Evolutionary conservation across 2,113 vertebrate genomes (phyloP), one percentile per base, ranked within the genome.

Genomic region (Halcyon senegalensis): DNA sequence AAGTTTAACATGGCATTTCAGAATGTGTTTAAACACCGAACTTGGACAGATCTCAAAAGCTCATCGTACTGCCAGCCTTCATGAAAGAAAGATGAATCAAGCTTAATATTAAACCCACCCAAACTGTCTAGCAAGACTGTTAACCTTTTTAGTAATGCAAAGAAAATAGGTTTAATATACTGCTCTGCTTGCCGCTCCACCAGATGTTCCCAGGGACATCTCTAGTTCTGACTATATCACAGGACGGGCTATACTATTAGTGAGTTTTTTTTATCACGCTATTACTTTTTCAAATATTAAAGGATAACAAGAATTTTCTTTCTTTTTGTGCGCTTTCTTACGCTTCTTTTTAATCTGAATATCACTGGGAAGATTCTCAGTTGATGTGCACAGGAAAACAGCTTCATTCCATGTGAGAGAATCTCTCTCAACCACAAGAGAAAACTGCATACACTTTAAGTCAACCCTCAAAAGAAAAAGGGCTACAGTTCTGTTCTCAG

Each of bases 381-480:
- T 35, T 69, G 48, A 56, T 20, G 24, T 20, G 17, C n/a, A 18
- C 0, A 1, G 23, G 53, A 69, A 69, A 68, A 70, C 7, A 69
- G 39, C 18, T 73, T 51, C 5, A 28, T 46, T 59, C 15, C 17
- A 10, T 56, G 33, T 70, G 43, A 50, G 35, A 69, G 64, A 53
- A 31, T 21, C 46, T 59, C 82, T 69, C 64, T 70, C 19, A 11
- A 8, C 17, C 35, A 11, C 25, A 16, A 24, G 15, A 87, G 56
- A 13, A 60, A 72, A 37, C 1, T 0, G 4, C 2, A 4, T 5
- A 13, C 4, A 0, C n/a, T 62, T 21, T 15, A 66, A 73, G 79
- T 7, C 33, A 10, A 24, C 33, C 39, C 63, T n/a, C 55, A 4
- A 12, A 35, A 28, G 30, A 2, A 23, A 4, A 28, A 35, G 30